Conservation (phyloP, 2,797 vertebrate genomes). For the Pyrocephalus nanus region DNA sequence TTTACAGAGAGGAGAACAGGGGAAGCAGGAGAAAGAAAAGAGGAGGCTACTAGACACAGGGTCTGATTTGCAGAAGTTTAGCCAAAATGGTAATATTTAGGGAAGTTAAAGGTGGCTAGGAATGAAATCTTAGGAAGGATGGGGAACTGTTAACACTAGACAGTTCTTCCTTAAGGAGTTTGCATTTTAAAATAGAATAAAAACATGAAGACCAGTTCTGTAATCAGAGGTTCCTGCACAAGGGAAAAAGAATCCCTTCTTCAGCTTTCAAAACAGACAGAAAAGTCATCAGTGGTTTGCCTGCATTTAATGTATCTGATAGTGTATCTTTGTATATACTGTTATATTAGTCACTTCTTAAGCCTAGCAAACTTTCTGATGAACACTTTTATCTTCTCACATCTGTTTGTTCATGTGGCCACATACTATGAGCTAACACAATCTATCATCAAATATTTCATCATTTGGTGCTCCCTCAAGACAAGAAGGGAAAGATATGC, state of each 20-base stretch:
- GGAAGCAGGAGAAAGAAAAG: background rate
- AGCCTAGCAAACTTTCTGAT: background rate
- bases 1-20: background rate
- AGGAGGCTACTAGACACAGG: background rate
- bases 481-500: background rate
- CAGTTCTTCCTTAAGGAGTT: background rate
- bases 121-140: background rate
- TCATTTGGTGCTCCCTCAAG: background rate
- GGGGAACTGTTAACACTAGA: background rate
- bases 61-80: background rate
- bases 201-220: background rate
- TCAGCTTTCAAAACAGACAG: background rate
- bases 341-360: background rate
- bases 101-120: background rate
- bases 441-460: slow-evolving; percentile 3
- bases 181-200: background rate
- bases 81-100: background rate
- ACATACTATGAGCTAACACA: background rate
- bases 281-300: background rate
- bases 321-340: background rate
- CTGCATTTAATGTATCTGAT: background rate
- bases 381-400: background rate
- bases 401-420: background rate
- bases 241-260: background rate
- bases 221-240: background rate